Percentiles rank a stretch among this genome's conserved stretches.
These are phyloP conservation scores for Shinisaurus crocodilurus DNA, from an alignment of 2,113 vertebrate genomes.

Conservation along the genomic window DNA sequence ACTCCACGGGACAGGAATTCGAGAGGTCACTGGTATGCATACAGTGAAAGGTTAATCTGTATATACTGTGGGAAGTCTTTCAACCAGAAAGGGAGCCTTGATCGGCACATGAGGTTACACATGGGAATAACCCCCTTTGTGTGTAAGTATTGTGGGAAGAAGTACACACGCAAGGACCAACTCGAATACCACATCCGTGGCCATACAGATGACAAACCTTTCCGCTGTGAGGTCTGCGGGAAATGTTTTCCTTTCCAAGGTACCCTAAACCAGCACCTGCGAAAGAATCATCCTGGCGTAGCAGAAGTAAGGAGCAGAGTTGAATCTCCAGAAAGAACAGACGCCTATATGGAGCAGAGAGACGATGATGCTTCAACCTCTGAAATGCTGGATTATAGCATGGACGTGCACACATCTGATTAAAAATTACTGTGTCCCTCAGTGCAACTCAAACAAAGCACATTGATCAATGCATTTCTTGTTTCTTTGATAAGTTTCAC, in stretches of 20 bases:
- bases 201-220: constrained; percentile 98
- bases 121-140: constrained; percentile 99
- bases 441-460: constrained; percentile 75
- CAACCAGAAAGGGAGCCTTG: constrained; percentile 98
- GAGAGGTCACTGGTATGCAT: constrained; percentile 94
- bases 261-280: constrained; percentile 97
- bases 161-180: constrained; percentile 98
- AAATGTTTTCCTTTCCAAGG: constrained; percentile 99
- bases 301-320: constrained; percentile 84
- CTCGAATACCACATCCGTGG: constrained; percentile 98
- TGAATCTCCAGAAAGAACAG: constrained; percentile 90
- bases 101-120: constrained; percentile 97
- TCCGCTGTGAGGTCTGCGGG: constrained; percentile 97
- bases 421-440: constrained; percentile 60
- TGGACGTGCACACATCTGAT: constrained; percentile 82
- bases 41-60: constrained; percentile 94
- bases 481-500: constrained; percentile 66
- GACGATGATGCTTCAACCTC: constrained; percentile 83
- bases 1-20: constrained; percentile 88
- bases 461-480: constrained; percentile 72
- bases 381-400: constrained; percentile 86
- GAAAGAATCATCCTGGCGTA: constrained; percentile 95
- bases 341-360: constrained; percentile 85
- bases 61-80: constrained; percentile 99
- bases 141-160: constrained; percentile 98